Evolutionary conservation across 2,888 invertebrate species (phyloP).

Genomic region (Omphaloscelis lunosa): DNA sequence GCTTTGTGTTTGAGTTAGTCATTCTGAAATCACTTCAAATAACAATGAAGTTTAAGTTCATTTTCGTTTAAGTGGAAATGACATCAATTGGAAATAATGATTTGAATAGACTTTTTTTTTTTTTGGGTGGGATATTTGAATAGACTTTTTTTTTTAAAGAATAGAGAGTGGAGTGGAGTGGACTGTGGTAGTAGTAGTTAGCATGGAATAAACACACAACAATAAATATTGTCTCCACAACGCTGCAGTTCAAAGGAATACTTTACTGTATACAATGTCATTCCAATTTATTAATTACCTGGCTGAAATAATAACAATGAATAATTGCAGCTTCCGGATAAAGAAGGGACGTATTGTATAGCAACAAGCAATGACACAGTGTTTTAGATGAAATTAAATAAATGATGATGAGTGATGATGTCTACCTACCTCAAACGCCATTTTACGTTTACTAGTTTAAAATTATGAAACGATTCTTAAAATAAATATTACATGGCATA

Average conservation of each 20-base stretch:
- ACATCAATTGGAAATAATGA: not conserved
- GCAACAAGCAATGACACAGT: not conserved
- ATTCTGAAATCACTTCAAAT: no score
- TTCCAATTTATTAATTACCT: constrained; percentile 20
- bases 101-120: not conserved
- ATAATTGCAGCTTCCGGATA: constrained; percentile 20
- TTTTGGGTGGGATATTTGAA: no score
- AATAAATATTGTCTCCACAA: not conserved
- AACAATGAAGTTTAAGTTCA: not conserved
- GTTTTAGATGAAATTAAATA: no score
- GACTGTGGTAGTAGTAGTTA: no score
- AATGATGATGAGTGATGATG: no score
- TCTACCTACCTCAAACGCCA: no score
- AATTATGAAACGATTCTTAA: not conserved
- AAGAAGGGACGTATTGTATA: not conserved
- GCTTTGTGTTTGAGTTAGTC: no score
- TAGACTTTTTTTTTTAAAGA: no score
- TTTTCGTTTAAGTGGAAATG: not conserved
- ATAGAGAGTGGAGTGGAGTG: no score
- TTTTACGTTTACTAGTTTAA: not conserved
- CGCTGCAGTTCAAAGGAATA: constrained; percentile 2
- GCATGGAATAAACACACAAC: not conserved
- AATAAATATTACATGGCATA: not conserved
- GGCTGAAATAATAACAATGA: constrained; percentile 5
- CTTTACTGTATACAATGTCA: not conserved